Evolutionary conservation across 2,888 invertebrate genomes (phyloP), one percentile per base, ranked within the genome.

Genomic region (Auanema sp.): DNA sequence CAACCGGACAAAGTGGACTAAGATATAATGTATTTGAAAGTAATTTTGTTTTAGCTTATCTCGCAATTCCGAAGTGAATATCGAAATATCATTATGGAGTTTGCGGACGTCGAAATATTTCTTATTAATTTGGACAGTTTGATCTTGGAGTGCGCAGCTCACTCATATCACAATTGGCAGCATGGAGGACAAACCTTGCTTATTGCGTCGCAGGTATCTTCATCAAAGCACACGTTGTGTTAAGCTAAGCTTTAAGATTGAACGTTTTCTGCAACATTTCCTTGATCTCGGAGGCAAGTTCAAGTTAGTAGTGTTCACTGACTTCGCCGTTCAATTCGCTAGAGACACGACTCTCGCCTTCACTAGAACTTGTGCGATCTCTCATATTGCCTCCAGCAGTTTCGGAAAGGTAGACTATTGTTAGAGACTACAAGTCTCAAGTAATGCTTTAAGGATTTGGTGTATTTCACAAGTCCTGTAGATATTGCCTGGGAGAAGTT

Each of bases 41-140:
- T 47, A 3, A 3, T 16, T 10, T 47, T 5, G 12, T 63, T 78
- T 58, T 51, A 77, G 64, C 66, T 77, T 53, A 66, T 81, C 10
- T 52, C 72, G 10, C 66, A 53, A 16, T 77, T 81, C 66, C 62
- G 60, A 1, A 76, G 77, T 57, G 61, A 57, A 21, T 79, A 82
- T 61, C 74, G 73, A 25, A 77, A 82, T 57, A 79, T 82, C 55
- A 77, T 80, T 49, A 64, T 71, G 21, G 82, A 82, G 54, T 82
- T 82, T 64, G 83, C 83, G 6, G 80, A 82, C 55, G 81, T 81
- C 11, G 82, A 82, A 64, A 79, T 83, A 40, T 82, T 82, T 58
- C 58, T 83, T 44, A 79, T 82, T 50, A 79, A 78, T 0, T 52
- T 81, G 43, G 82, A 82, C 69, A 78, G 78, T 25, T 55, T 82